phyloP scores from a whole-genome alignment of 2,113 vertebrate genomes.

The Anseranas semipalmata region DNA sequence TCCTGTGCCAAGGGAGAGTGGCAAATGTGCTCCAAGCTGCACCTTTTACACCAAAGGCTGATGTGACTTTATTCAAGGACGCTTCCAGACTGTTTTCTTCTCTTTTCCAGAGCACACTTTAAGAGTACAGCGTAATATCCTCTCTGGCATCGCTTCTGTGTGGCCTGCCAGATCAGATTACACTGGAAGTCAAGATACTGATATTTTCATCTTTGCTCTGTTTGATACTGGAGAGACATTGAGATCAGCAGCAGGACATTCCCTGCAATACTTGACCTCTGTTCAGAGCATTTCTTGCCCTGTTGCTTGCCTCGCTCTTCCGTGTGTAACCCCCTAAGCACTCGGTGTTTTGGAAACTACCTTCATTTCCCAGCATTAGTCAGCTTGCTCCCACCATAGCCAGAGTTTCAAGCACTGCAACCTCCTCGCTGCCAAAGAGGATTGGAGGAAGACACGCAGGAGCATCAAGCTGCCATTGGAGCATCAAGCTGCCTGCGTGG shows the following conservation, averaged over 20 bases:
- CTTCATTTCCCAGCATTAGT: background rate
- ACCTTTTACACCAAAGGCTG: background rate
- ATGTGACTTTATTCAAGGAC: background rate
- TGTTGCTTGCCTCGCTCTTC: background rate
- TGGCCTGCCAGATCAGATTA: background rate
- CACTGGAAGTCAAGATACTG: constrained; percentile 22
- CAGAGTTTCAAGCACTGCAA: background rate
- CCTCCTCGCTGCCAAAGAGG: background rate
- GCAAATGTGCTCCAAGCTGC: background rate
- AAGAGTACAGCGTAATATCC: background rate
- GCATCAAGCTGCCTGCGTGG: background rate
- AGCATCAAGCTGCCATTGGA: background rate
- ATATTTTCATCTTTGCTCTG: background rate
- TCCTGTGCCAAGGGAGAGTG: background rate
- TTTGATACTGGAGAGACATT: background rate
- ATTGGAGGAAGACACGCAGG: background rate
- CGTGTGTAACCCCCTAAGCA: background rate
- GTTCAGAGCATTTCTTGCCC: background rate
- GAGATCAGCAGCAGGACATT: background rate
- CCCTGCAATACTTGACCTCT: background rate
- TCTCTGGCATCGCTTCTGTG: background rate
- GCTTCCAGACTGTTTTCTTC: background rate
- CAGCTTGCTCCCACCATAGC: background rate
- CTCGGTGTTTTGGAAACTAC: background rate
- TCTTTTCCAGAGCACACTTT: background rate